Base-by-base conservation (phyloP, 2,888 invertebrate genomes). In the Scrobipalpa costella region DNA sequence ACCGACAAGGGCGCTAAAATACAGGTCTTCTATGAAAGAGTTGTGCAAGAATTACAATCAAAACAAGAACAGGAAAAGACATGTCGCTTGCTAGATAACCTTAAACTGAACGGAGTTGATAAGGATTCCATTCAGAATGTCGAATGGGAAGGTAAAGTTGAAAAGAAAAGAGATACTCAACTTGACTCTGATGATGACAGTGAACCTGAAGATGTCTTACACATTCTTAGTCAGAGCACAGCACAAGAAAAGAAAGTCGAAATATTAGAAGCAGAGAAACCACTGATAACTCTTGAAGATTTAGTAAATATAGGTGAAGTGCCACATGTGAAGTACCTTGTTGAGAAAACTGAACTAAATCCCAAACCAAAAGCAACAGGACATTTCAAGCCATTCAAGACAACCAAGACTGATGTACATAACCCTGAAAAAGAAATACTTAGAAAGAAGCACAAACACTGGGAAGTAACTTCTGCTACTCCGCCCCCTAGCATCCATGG, bases 401-500 rank as follows among this genome's bases (percentile, higher is more conserved):
- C 94, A 17, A 93, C 93, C 7, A 88, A 75, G 66, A 85, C 88
- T 1, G 86, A 92, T 78, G 91, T 92, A 2, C 93, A 93, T 66
- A 86, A 92, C 72, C 93, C 93, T 19, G 80, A 80, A 62, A 93
- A 93, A 71, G 93, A 93, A 73, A 86, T 88, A 60, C 64, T 74
- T 0, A 82, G 92, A 36, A 92, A 90, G 64, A 92, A 88, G 69
- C 81, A 88, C 68, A 92, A 91, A 75, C 71, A 92, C 71, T 94
- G 94, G 93, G 94, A 94, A 80, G 86, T 93, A 6, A 94, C 94
- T 0, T 93, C 94, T 13, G 94, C 94, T 7, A 94, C 94, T 7
- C 94, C 94, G 47, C 94, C 94, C 0, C 88, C 90, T 0, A 92
- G 88, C 49, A 73, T 93, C 49, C 92, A 93, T 72, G 92, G 92